Percentiles rank a stretch among this genome's conserved stretches.
phyloP scores from a whole-genome alignment of 1,140 invertebrate species.

The Cataglyphis hispanica region DNA sequence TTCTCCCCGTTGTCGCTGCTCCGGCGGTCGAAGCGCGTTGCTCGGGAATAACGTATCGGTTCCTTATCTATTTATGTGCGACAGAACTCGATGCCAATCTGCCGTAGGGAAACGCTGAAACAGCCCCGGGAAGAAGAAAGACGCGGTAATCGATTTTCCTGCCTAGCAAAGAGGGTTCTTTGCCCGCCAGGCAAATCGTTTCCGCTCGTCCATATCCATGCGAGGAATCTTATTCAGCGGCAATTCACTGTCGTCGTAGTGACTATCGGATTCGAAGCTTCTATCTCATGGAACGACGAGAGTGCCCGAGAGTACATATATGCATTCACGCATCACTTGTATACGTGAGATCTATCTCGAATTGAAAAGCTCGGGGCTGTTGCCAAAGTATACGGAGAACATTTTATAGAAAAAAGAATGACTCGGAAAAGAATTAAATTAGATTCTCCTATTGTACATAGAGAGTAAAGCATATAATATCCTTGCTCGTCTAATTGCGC shows the following conservation, averaged over 20 bases:
- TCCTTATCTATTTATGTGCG: slow-evolving; percentile 79
- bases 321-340: slow-evolving; percentile 4
- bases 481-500: neutral
- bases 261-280: slow-evolving; percentile 38
- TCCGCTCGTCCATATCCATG: slow-evolving; percentile 67
- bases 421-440: slow-evolving; percentile 17
- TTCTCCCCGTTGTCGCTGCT: slow-evolving; percentile 19
- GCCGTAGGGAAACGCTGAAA: slow-evolving; percentile 60
- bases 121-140: slow-evolving; percentile 71
- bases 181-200: slow-evolving; percentile 76
- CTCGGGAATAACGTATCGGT: slow-evolving; percentile 79
- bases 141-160: slow-evolving; percentile 76
- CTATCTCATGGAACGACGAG: neutral
- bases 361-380: slow-evolving; percentile 29
- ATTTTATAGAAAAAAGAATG: neutral
- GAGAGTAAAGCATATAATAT: no score
- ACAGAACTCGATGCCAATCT: slow-evolving; percentile 79
- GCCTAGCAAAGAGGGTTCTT: slow-evolving; percentile 66
- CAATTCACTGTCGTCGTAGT: slow-evolving; percentile 60
- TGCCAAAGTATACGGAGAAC: neutral
- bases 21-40: slow-evolving; percentile 49
- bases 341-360: slow-evolving; percentile 16
- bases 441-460: neutral
- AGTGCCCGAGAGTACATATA: neutral
- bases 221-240: slow-evolving; percentile 73